Evolutionary conservation across 2,888 invertebrate genomes (phyloP), one percentile per base, ranked within the genome.

Genomic region (Chesias legatella): DNA sequence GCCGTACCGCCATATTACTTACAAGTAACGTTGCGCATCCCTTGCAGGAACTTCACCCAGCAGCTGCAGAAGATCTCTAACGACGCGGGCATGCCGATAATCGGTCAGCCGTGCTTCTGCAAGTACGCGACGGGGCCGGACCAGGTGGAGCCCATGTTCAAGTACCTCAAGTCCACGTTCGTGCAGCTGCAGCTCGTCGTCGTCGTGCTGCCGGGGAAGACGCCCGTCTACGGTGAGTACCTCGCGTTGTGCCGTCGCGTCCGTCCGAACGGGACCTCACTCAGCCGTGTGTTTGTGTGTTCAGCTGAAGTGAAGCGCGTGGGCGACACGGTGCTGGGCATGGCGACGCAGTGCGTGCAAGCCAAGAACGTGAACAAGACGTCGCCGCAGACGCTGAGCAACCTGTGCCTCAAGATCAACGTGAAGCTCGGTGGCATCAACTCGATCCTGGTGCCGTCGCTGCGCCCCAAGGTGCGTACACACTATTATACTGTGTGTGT

Each of bases 281-380:
- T n/a, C n/a, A 6, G 25, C n/a, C 4, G 7, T 9, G 10, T 10
- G 17, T 10, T n/a, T 22, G 24, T 22, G 11, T 10, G 23, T 33
- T 10, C 48, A 97, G 98, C 99, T 58, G 99, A 99, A 90, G 99
- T 99, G 43, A 99, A 99, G 79, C 92, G 99, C 64, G 99, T 99
- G 23, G 99, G 99, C 49, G 99, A 99, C 88, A 99, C 99, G 7
- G 96, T 99, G 37, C 91, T 99, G 55, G 99, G 99, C 48, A 96
- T 99, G 95, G 99, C 99, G 52, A 99, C 99, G 24, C 99, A 99
- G 88, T 99, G 99, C 89, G 99, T 99, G 57, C 99, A 99, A 84
- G 98, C 98, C 7, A 99, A 99, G 90, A 99, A 99, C 84, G 99
- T 99, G 28, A 99, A 98, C 90, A 99, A 99, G 88, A 99, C 99